Evolutionary conservation across 2,888 invertebrate species (phyloP).

Genomic region (Pammene fasciana): DNA sequence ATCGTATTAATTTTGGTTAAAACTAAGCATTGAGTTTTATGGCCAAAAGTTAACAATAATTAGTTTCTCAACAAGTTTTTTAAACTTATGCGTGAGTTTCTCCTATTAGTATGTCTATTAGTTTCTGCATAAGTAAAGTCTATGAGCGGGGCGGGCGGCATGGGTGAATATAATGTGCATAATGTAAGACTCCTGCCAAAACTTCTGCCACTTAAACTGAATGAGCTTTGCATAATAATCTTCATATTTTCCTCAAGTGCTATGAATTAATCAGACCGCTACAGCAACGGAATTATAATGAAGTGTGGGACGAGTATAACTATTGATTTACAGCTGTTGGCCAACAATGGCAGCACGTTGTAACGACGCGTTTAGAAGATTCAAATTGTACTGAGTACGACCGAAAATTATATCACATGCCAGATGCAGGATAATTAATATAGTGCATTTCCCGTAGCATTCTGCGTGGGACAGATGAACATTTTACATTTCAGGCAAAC

Average conservation of each 20-base stretch:
- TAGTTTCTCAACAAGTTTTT: too few species aligned
- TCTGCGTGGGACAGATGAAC: too few species aligned
- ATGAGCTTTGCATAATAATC: constrained; percentile 42
- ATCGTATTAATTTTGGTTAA: too few species aligned
- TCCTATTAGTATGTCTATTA: neutral
- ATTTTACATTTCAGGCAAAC: too few species aligned
- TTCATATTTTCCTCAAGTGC: constrained; percentile 37
- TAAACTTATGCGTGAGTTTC: too few species aligned
- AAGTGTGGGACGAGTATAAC: constrained; percentile 22
- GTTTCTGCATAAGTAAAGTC: neutral
- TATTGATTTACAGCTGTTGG: constrained; percentile 26
- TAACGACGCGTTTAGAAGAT: constrained; percentile 19
- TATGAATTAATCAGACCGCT: constrained; percentile 39
- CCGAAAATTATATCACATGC: constrained; percentile 10
- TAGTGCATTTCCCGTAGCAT: too few species aligned
- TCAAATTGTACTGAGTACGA: constrained; percentile 20
- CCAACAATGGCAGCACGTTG: constrained; percentile 13
- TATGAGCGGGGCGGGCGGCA: neutral
- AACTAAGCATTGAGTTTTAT: too few species aligned
- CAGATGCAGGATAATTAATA: too few species aligned
- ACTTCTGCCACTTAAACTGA: constrained; percentile 37
- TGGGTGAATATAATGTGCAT: constrained; percentile 32
- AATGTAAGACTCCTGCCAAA: constrained; percentile 30
- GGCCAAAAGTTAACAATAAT: too few species aligned
- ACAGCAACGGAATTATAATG: constrained; percentile 31